phyloP scores from a whole-genome alignment of 1,140 invertebrate genomes.

The Euwallacea fornicatus region DNA sequence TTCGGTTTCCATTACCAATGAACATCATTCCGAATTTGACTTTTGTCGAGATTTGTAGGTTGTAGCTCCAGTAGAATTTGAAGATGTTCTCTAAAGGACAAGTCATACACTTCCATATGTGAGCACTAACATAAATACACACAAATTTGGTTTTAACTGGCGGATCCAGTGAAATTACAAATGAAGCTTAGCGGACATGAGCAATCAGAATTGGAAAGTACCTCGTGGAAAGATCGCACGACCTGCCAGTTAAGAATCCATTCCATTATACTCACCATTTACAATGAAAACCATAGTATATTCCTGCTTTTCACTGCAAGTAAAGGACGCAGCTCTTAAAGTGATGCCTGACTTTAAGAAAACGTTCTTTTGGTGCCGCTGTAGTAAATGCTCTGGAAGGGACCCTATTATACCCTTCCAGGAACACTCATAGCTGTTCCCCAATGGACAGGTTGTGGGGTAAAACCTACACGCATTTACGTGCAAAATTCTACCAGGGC shows the following conservation, averaged over 20 bases:
- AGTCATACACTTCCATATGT: too few species aligned
- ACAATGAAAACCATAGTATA: slow-evolving; percentile 17
- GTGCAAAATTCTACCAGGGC: not conserved
- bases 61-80: slow-evolving; percentile 11
- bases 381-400: slow-evolving; percentile 3
- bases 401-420: slow-evolving; percentile 13
- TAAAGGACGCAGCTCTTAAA: slow-evolving; percentile 1
- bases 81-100: slow-evolving; percentile 5
- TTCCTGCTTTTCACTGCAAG: not conserved
- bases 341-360: not conserved
- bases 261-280: slow-evolving; percentile 1
- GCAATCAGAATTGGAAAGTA: too few species aligned
- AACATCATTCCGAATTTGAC: slow-evolving; percentile 16
- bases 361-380: not conserved
- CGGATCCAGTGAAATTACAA: too few species aligned
- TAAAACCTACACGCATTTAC: slow-evolving; percentile 12
- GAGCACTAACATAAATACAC: too few species aligned
- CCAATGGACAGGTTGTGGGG: slow-evolving; percentile 15
- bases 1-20: slow-evolving; percentile 15
- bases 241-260: too few species aligned
- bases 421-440: not conserved
- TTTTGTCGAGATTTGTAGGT: not conserved
- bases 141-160: too few species aligned
- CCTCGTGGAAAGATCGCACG: too few species aligned
- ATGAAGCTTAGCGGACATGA: too few species aligned